Base-by-base conservation (phyloP, 2,113 vertebrate species). In the Oriolus oriolus region DNA sequence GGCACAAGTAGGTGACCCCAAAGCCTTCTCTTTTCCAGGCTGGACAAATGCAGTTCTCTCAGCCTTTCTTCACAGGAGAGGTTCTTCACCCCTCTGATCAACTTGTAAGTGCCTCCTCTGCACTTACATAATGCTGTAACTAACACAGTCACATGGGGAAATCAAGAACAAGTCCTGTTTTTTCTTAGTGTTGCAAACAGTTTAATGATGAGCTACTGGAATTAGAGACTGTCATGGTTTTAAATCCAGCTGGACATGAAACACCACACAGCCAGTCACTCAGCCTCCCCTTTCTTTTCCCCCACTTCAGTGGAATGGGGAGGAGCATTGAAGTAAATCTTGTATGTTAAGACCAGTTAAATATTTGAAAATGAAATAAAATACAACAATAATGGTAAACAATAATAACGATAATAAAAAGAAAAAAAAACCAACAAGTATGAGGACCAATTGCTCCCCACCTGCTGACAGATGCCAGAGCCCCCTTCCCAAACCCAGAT, bases 231-330 rank as follows among this genome's bases (percentile, higher is more conserved):
- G 13, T 7, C 7, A 11, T 37, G 45, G 18, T 16, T 60, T 68
- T 28, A 39, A 60, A 22, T 11, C 27, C 22, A 69, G 18, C 33
- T 60, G 33, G 39, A 60, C 22, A 33, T 37, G 6, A 31, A 86
- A 22, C 11, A 44, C 9, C 13, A 37, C 27, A 37, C 21, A 27
- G 44, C 11, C 11, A 10, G 31, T 77, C 0, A 0, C 14, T n/a
- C 42, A 41, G 30, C 13, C 3, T 1, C 2, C 3, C 7, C 6
- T 28, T 66, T 57, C 31, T 33, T 37, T 28, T 9, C 37, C 2
- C 2, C 6, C 3, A 13, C 8, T 45, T 53, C 54, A 61, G 19
- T 20, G 54, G 8, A 59, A 60, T 19, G 17, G 42, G 12, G 52
- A 35, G 21, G 4, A 37, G 5, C 33, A 28, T 5, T 44, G 39